A percentile compares a stretch with the other conserved stretches of the same genome.
These are phyloP conservation scores for Hydrocynus forskahlii DNA, from an alignment of 2,797 vertebrate species.

Conservation along the genomic window DNA sequence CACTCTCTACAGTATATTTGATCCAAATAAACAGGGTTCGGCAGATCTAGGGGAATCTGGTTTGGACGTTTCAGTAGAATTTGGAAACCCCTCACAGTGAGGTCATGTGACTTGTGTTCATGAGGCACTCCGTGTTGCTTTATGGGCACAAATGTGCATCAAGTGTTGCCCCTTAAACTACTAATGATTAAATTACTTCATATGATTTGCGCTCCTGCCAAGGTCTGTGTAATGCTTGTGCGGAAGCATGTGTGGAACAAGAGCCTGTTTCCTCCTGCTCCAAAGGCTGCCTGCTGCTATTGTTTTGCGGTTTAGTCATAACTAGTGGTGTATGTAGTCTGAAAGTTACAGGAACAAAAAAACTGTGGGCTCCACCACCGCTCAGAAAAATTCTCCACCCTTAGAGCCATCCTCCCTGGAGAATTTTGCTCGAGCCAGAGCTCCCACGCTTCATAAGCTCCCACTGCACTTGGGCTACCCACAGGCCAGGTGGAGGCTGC, in stretches of 20 bases:
- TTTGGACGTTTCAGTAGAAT: not conserved
- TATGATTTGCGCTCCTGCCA: constrained; percentile 26
- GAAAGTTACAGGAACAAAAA: not conserved
- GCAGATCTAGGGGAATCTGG: not conserved
- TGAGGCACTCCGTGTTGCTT: not conserved
- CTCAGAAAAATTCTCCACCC: not conserved
- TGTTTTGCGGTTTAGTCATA: not conserved
- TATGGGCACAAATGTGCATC: not conserved
- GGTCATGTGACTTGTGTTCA: not conserved
- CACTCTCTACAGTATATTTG: not conserved
- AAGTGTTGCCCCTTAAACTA: not conserved
- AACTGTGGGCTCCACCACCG: not conserved
- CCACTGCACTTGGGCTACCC: not conserved
- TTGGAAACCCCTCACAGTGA: not conserved
- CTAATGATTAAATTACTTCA: constrained; percentile 15
- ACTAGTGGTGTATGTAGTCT: not conserved
- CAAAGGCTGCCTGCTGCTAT: not conserved
- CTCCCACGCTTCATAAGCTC: not conserved
- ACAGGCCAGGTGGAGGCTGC: not conserved
- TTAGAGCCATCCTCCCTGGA: not conserved
- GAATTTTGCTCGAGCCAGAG: not conserved
- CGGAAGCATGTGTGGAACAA: not conserved
- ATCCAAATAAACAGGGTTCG: not conserved
- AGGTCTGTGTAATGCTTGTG: not conserved
- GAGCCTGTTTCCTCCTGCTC: constrained; percentile 5